Percentiles rank a stretch among this genome's conserved stretches.
These are phyloP conservation scores for Macrobrachium rosenbergii DNA, from an alignment of 1,140 invertebrate genomes.

Conservation along the genomic window DNA sequence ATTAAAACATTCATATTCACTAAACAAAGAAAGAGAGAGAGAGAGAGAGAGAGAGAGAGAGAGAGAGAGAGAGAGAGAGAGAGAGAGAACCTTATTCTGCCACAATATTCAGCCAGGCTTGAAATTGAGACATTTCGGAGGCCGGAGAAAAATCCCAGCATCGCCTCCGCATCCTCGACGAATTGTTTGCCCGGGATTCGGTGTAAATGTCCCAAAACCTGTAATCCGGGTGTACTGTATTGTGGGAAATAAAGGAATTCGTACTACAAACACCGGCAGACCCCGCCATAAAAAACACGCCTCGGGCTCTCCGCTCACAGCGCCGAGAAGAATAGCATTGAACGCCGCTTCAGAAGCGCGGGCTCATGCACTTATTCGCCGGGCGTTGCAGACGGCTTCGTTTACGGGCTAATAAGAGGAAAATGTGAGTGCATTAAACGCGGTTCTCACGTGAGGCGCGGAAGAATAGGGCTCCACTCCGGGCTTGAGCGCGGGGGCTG, in stretches of 20 bases:
- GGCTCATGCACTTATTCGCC: no score
- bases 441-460: no score
- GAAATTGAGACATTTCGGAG: background rate
- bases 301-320: no score
- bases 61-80: constrained; percentile 15
- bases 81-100: background rate
- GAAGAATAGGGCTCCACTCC: no score
- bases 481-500: background rate
- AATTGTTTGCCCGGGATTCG: background rate
- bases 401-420: no score
- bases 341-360: no score
- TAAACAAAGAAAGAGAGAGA: constrained; percentile 7
- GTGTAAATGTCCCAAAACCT: constrained; percentile 29
- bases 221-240: constrained; percentile 18
- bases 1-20: no score
- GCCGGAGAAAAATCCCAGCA: background rate
- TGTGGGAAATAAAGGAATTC: constrained; percentile 8
- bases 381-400: no score
- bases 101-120: background rate
- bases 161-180: background rate
- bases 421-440: no score
- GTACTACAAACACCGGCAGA: background rate
- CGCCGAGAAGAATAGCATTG: no score
- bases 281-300: background rate
- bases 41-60: constrained; percentile 35